Percentiles rank a stretch among this genome's conserved stretches.
These are phyloP conservation scores for Nymphalis polychloros DNA, from an alignment of 2,888 invertebrate species.

Conservation along the genomic window DNA sequence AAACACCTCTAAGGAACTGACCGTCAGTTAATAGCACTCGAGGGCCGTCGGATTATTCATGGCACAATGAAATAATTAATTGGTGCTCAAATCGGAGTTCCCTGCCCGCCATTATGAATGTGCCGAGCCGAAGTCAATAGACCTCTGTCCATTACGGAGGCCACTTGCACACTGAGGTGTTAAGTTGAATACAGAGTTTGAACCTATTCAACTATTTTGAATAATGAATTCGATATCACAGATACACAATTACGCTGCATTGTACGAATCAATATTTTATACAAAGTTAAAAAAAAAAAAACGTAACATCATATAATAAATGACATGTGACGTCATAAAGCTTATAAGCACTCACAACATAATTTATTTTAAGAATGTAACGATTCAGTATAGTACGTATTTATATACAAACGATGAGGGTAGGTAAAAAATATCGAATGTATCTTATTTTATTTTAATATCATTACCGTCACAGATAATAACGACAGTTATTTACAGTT, in stretches of 20 bases:
- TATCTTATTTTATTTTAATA: too few species aligned
- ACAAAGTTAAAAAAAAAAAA: too few species aligned
- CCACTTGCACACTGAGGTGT: constrained; percentile 65
- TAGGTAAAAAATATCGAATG: too few species aligned
- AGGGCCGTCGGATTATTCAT: constrained; percentile 63
- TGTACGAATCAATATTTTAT: background rate
- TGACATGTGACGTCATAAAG: too few species aligned
- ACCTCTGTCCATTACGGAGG: constrained; percentile 63
- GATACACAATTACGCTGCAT: background rate
- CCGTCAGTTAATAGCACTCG: constrained; percentile 74
- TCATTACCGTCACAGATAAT: too few species aligned
- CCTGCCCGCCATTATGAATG: constrained; percentile 55
- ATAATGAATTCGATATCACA: constrained; percentile 22
- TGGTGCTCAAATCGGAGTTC: constrained; percentile 74
- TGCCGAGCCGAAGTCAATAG: constrained; percentile 49
- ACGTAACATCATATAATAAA: too few species aligned
- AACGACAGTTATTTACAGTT: too few species aligned
- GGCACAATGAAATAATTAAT: constrained; percentile 79
- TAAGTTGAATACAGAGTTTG: constrained; percentile 48
- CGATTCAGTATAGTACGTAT: too few species aligned
- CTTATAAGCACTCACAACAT: too few species aligned
- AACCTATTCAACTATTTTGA: constrained; percentile 33
- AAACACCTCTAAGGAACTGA: constrained; percentile 78
- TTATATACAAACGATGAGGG: too few species aligned
- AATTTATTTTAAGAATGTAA: too few species aligned